A percentile compares a stretch with the other conserved stretches of the same genome.
Evolutionary conservation across 2,888 invertebrate genomes (phyloP).

Genomic region (Eubasilissa splendida): DNA sequence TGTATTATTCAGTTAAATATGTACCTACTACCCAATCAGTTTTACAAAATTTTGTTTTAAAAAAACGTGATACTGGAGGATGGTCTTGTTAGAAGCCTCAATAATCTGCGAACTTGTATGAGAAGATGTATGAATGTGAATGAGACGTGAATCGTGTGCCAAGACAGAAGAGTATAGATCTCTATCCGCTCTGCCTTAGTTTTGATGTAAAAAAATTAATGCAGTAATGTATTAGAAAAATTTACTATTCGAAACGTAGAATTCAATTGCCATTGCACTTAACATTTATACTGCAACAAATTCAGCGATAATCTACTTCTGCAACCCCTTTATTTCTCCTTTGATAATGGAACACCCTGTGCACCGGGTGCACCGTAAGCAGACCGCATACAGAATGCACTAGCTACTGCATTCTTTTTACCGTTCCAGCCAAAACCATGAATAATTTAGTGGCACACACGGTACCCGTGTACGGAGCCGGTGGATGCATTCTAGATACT

Average conservation of each 20-base stretch:
- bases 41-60: no score
- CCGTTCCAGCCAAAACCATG: slow-evolving; percentile 54
- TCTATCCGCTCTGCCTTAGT: no score
- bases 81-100: no score
- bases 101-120: no score
- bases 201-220: no score
- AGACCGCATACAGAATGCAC: slow-evolving; percentile 37
- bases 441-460: slow-evolving; percentile 53
- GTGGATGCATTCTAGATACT: slow-evolving; percentile 10
- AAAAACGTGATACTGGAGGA: no score
- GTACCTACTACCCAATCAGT: no score
- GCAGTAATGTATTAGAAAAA: no score
- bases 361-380: slow-evolving; percentile 16
- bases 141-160: no score
- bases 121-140: no score
- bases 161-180: no score
- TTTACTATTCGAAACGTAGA: neutral
- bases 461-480: neutral
- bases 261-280: slow-evolving; percentile 13
- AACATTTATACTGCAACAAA: slow-evolving; percentile 12
- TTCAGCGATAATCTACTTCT: slow-evolving; percentile 20
- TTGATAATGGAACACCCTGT: slow-evolving; percentile 22
- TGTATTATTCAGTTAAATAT: no score
- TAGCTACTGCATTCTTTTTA: slow-evolving; percentile 43
- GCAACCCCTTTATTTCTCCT: slow-evolving; percentile 23